Conservation (phyloP, 2,113 vertebrate species). For the Trinectes maculatus region DNA sequence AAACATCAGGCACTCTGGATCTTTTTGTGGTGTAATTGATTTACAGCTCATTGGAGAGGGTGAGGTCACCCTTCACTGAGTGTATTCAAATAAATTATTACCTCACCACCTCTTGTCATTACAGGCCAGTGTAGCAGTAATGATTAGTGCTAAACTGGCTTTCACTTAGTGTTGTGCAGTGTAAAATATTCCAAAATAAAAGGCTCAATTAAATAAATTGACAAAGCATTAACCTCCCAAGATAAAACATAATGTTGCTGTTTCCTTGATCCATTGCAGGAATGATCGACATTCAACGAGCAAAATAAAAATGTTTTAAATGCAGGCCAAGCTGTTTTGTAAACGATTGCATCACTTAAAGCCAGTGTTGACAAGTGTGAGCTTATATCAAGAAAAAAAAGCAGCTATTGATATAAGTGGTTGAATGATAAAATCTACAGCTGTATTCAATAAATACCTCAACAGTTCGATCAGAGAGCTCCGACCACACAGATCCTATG, state of each 20-base stretch:
- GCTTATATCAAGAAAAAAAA: conserved; percentile 38
- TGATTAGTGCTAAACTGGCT: not conserved
- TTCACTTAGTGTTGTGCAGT: not conserved
- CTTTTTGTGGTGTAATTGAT: conserved; percentile 31
- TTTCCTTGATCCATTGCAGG: too few relatives aligned
- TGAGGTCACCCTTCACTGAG: conserved; percentile 7
- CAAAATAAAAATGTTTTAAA: too few relatives aligned
- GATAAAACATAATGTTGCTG: not conserved
- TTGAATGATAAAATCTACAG: conserved; percentile 29
- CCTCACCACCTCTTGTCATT: not conserved
- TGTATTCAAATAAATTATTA: conserved; percentile 35
- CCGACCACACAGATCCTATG: conserved; percentile 57
- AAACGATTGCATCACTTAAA: too few relatives aligned
- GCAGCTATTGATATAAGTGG: conserved; percentile 40
- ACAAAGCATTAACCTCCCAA: not conserved
- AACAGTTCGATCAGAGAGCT: conserved; percentile 57
- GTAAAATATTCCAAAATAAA: not conserved
- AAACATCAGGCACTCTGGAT: conserved; percentile 30
- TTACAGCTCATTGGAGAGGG: conserved; percentile 17
- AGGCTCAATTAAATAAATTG: not conserved
- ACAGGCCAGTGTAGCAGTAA: not conserved
- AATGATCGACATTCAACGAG: too few relatives aligned
- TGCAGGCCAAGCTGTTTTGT: too few relatives aligned
- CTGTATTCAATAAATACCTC: conserved; percentile 57
- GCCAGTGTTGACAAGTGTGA: not conserved